These are phyloP conservation scores for Scaptodrosophila lebanonensis DNA, from an alignment of 1,140 invertebrate genomes.

Conservation along the genomic window DNA sequence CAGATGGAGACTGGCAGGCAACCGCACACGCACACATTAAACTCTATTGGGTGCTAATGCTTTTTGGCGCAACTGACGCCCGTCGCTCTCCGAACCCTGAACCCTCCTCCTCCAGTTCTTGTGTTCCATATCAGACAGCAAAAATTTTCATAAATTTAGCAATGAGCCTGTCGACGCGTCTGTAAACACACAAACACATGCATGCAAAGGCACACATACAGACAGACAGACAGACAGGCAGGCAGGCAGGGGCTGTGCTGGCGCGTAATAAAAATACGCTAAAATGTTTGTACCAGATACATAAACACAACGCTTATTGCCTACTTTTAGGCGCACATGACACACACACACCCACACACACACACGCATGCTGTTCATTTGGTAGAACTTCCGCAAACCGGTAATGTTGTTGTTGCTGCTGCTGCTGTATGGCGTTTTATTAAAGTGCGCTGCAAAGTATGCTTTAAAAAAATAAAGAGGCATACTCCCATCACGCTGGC, in stretches of 20 bases:
- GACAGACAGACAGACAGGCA: too few species aligned
- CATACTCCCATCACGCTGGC: neutral
- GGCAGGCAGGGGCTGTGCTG: slow-evolving; percentile 9
- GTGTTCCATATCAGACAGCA: slow-evolving; percentile 39
- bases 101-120: neutral
- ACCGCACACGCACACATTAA: slow-evolving; percentile 58
- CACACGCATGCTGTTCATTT: slow-evolving; percentile 46
- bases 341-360: slow-evolving; percentile 5
- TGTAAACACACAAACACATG: slow-evolving; percentile 20
- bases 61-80: slow-evolving; percentile 25
- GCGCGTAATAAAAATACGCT: slow-evolving; percentile 72
- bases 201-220: slow-evolving; percentile 1
- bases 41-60: slow-evolving; percentile 73
- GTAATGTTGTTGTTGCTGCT: slow-evolving; percentile 26
- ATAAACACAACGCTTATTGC: slow-evolving; percentile 70
- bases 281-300: slow-evolving; percentile 68
- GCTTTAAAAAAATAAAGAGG: slow-evolving; percentile 18
- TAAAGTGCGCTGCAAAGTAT: slow-evolving; percentile 24
- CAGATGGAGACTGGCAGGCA: slow-evolving; percentile 22
- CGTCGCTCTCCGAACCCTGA: too few species aligned
- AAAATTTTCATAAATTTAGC: slow-evolving; percentile 70
- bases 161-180: slow-evolving; percentile 61
- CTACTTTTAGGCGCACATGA: slow-evolving; percentile 52
- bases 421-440: slow-evolving; percentile 17
- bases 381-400: slow-evolving; percentile 44